Percentiles rank a stretch among this genome's conserved stretches.
These are phyloP conservation scores for Saturnia japonica DNA, from an alignment of 2,888 invertebrate genomes.

Conservation along the genomic window DNA sequence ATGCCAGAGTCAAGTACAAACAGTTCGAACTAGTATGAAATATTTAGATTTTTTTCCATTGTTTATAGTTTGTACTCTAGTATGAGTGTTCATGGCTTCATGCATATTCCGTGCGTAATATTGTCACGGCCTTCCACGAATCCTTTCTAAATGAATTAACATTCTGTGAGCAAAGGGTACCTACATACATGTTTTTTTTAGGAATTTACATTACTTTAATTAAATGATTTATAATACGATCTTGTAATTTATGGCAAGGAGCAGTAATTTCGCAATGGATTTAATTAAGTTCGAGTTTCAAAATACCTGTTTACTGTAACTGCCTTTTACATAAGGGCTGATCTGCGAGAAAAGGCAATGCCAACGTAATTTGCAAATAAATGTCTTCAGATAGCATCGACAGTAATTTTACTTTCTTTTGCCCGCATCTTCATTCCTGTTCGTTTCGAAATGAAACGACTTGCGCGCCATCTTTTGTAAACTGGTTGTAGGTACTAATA, in stretches of 20 bases:
- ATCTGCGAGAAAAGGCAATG: background rate
- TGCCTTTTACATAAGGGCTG: slow-evolving; percentile 13
- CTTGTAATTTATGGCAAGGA: background rate
- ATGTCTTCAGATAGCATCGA: slow-evolving; percentile 18
- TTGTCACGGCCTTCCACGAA: slow-evolving; percentile 20
- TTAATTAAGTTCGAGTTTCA: slow-evolving; percentile 4
- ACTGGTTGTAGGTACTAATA: too few species aligned
- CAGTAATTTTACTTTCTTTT: background rate
- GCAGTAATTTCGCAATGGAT: background rate
- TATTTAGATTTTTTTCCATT: slow-evolving; percentile 12
- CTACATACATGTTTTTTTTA: slow-evolving; percentile 9
- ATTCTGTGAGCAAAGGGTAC: slow-evolving; percentile 16
- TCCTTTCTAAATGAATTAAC: slow-evolving; percentile 21
- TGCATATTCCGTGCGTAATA: slow-evolving; percentile 18
- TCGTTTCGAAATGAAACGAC: too few species aligned
- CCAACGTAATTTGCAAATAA: slow-evolving; percentile 14
- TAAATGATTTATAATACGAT: slow-evolving; percentile 14
- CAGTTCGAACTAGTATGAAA: slow-evolving; percentile 1
- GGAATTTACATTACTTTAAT: background rate
- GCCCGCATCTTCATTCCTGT: too few species aligned
- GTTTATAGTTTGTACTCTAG: slow-evolving; percentile 10
- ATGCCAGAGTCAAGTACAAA: slow-evolving; percentile 48
- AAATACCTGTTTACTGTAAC: slow-evolving; percentile 20
- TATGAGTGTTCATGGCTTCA: slow-evolving; percentile 12
- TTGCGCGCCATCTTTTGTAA: too few species aligned